These are phyloP conservation scores for Thysanoteuthis rhombus DNA, from an alignment of 2,888 invertebrate genomes.

Conservation along the genomic window DNA sequence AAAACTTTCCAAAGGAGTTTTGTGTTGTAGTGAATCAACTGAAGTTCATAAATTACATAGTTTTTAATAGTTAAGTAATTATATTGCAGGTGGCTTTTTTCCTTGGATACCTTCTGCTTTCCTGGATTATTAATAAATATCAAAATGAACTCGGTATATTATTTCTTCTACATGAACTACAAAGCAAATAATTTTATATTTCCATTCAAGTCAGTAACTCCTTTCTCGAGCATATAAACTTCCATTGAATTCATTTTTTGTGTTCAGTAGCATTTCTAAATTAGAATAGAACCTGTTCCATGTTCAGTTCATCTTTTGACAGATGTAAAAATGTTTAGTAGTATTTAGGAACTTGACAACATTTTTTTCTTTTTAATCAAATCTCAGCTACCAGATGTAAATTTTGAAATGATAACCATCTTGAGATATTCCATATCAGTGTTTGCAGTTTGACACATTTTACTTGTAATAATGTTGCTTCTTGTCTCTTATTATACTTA, in stretches of 20 bases:
- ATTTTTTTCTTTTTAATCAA: too few relatives aligned
- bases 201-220: background rate
- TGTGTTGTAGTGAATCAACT: too few relatives aligned
- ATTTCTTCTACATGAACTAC: background rate
- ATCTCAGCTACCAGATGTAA: too few relatives aligned
- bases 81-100: background rate
- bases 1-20: background rate
- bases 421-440: background rate
- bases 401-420: too few relatives aligned
- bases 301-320: background rate
- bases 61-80: background rate
- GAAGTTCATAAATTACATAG: too few relatives aligned
- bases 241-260: background rate
- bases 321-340: background rate
- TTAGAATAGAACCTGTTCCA: background rate
- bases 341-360: background rate
- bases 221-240: background rate
- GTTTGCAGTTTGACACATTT: background rate
- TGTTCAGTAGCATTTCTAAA: background rate
- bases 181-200: background rate
- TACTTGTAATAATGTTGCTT: background rate
- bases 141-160: too few relatives aligned
- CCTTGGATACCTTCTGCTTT: too few relatives aligned
- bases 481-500: background rate
- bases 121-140: too few relatives aligned